A percentile compares a stretch with the other conserved stretches of the same genome.
Conservation (phyloP, 2,797 vertebrate species). For the Gallinago solitaria region DNA sequence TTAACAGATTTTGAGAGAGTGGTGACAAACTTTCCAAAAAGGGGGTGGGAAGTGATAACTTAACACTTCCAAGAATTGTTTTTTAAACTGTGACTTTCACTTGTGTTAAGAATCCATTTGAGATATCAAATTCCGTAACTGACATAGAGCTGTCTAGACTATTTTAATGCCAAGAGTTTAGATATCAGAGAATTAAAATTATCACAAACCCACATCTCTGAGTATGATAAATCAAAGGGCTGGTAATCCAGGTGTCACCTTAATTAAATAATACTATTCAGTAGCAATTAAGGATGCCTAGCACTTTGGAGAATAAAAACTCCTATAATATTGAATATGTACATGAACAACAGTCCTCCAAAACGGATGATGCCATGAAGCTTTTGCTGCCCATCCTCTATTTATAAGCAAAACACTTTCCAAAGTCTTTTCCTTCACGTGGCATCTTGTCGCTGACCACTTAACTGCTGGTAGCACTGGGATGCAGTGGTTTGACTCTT, state of each 20-base stretch:
- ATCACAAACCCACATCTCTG: neutral
- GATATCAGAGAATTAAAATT: neutral
- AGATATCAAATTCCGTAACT: neutral
- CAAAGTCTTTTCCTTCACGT: neutral
- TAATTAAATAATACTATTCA: neutral
- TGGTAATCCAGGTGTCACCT: neutral
- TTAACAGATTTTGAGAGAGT: neutral
- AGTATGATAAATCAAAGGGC: neutral
- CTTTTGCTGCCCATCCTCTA: neutral
- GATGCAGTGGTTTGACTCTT: constrained; percentile 91
- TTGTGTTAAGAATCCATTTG: neutral
- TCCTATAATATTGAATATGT: neutral
- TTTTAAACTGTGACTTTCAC: neutral
- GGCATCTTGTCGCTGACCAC: neutral
- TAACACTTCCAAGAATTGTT: neutral
- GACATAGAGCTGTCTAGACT: neutral
- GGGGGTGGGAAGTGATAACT: neutral
- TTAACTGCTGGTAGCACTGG: constrained; percentile 79
- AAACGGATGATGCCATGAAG: neutral
- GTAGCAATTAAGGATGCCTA: neutral
- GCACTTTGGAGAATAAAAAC: neutral
- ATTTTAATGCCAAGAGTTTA: neutral
- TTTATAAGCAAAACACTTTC: neutral
- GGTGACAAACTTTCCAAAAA: neutral
- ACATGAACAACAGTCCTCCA: neutral